These are phyloP conservation scores for Stigmatopora argus DNA, from an alignment of 2,113 vertebrate genomes.

Conservation along the genomic window DNA sequence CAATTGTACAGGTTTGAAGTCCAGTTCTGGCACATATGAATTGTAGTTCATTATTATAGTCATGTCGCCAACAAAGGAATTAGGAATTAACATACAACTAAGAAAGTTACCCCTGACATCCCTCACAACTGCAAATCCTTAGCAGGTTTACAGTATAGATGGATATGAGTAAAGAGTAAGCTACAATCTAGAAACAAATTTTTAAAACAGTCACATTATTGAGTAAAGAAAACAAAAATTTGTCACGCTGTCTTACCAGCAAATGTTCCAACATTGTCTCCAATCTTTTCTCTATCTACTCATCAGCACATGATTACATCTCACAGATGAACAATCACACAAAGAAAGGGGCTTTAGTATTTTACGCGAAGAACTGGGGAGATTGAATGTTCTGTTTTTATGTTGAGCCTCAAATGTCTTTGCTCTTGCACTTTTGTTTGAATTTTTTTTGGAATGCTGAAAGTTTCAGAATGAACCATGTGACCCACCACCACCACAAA, in stretches of 20 bases:
- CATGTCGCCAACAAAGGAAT: slow-evolving; percentile 37
- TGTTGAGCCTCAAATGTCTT: slow-evolving; percentile 59
- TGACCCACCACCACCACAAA: slow-evolving; percentile 7
- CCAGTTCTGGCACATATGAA: slow-evolving; percentile 73
- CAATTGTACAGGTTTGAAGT: slow-evolving; percentile 73
- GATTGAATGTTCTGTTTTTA: slow-evolving; percentile 26
- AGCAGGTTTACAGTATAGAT: slow-evolving; percentile 9
- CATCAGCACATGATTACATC: slow-evolving; percentile 13
- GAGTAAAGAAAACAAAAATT: slow-evolving; percentile 22
- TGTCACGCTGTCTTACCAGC: slow-evolving; percentile 26
- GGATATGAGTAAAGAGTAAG: neutral
- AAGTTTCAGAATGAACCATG: slow-evolving; percentile 24
- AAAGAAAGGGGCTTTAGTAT: slow-evolving; percentile 56
- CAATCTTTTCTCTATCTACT: slow-evolving; percentile 17
- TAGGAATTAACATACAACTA: neutral
- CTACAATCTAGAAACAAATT: slow-evolving; percentile 11
- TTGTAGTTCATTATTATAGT: slow-evolving; percentile 53
- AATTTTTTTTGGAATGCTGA: slow-evolving; percentile 39
- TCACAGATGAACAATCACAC: slow-evolving; percentile 23
- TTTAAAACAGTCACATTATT: slow-evolving; percentile 20
- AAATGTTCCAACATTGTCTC: slow-evolving; percentile 24
- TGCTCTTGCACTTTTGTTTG: slow-evolving; percentile 57
- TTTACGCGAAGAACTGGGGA: neutral
- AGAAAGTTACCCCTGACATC: slow-evolving; percentile 4
- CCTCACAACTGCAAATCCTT: slow-evolving; percentile 16